Evolutionary conservation across 2,113 vertebrate species (phyloP).

Genomic region (Thunnus thynnus): DNA sequence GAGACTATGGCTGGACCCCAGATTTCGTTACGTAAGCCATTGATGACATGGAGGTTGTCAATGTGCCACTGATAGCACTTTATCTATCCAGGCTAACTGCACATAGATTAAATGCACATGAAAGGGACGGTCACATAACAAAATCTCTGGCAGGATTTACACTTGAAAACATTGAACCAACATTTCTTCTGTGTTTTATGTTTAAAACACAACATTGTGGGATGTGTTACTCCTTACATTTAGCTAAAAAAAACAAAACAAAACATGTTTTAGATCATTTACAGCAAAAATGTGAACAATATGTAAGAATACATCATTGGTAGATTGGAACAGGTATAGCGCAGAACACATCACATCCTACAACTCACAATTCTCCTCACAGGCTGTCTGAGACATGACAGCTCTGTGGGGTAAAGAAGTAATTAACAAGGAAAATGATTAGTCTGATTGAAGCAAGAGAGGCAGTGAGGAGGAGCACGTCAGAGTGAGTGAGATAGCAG

Average conservation of each 20-base stretch:
- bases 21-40: conserved; percentile 43
- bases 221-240: background rate
- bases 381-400: conserved; percentile 40
- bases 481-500: conserved; percentile 54
- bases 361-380: conserved; percentile 40
- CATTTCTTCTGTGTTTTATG: background rate
- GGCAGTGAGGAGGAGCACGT: conserved; percentile 26
- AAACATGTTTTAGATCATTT: background rate
- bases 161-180: background rate
- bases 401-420: conserved; percentile 61
- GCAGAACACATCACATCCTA: conserved; percentile 21
- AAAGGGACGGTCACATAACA: background rate
- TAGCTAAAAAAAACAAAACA: too few species aligned
- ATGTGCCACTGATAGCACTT: conserved; percentile 13
- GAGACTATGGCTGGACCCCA: background rate
- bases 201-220: background rate
- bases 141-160: background rate
- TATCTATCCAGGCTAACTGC: conserved; percentile 32
- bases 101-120: background rate
- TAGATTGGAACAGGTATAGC: conserved; percentile 20
- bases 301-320: too few species aligned
- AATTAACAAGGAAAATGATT: conserved; percentile 76
- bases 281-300: background rate
- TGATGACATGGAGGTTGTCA: conserved; percentile 12
- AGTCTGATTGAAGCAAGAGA: conserved; percentile 65